These are phyloP conservation scores for Zapornia atra DNA, from an alignment of 2,113 vertebrate genomes.

Conservation along the genomic window DNA sequence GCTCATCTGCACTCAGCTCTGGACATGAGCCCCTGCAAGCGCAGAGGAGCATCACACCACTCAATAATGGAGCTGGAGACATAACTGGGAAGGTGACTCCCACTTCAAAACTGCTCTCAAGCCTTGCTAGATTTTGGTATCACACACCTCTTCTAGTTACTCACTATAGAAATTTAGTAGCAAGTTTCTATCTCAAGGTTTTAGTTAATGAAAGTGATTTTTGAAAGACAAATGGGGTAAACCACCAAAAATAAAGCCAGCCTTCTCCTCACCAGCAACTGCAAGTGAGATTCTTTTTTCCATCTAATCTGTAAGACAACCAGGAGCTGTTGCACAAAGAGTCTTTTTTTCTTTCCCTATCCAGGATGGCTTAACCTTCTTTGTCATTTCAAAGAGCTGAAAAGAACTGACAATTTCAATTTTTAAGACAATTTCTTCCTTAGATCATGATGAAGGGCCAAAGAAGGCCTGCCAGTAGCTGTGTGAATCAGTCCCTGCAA, in stretches of 20 bases:
- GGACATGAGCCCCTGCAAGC: not conserved
- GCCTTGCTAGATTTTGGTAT: not conserved
- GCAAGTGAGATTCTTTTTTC: not conserved
- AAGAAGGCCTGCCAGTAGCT: not conserved
- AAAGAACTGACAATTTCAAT: not conserved
- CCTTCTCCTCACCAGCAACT: not conserved
- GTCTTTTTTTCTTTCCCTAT: not conserved
- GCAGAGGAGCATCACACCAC: not conserved
- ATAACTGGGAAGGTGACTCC: not conserved
- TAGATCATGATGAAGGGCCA: not conserved
- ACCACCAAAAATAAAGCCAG: accelerated
- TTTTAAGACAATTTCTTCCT: not conserved
- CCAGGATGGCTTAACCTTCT: not conserved
- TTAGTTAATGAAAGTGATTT: not conserved
- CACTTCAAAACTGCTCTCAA: not conserved
- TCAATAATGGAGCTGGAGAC: not conserved
- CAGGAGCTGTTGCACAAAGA: not conserved
- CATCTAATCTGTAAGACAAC: not conserved
- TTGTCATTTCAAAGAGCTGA: not conserved
- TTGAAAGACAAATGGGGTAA: not conserved
- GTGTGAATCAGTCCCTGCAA: not conserved
- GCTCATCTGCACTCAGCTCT: not conserved
- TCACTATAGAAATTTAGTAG: not conserved
- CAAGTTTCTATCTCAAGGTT: not conserved
- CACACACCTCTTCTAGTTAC: not conserved